phyloP scores from a whole-genome alignment of 2,113 vertebrate genomes.

The Pedionomus torquatus region DNA sequence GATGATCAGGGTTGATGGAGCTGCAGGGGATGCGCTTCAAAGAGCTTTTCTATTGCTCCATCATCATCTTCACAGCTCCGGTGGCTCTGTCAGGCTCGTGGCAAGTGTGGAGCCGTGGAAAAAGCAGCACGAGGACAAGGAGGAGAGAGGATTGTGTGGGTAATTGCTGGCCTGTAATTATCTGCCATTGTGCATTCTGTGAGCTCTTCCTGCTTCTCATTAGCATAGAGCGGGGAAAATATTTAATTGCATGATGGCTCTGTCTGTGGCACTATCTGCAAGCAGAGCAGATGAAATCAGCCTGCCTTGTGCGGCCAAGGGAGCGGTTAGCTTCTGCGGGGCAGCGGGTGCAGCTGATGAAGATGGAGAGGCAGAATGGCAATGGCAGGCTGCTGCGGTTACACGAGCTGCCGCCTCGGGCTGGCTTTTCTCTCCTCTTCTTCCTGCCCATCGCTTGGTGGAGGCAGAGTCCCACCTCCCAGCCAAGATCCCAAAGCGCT shows the following conservation, averaged over 20 bases:
- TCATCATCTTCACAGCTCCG: background rate
- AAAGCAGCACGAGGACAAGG: background rate
- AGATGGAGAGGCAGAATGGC: background rate
- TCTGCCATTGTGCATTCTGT: background rate
- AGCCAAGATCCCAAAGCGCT: background rate
- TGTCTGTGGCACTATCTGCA: background rate
- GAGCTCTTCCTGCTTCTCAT: background rate
- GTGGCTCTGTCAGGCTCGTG: background rate
- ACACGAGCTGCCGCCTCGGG: rapidly evolving
- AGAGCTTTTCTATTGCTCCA: background rate
- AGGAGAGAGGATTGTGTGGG: background rate
- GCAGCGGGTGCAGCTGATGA: background rate
- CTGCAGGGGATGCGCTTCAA: background rate
- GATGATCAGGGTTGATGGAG: background rate
- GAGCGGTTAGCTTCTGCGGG: background rate
- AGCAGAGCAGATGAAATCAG: background rate
- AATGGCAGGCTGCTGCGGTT: background rate
- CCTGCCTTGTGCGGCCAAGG: background rate
- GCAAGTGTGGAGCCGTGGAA: background rate
- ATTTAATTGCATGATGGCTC: background rate
- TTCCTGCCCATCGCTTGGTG: background rate
- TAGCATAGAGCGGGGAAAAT: background rate
- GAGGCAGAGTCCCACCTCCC: slow-evolving; percentile 20
- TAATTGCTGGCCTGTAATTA: slow-evolving; percentile 14
- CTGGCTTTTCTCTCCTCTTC: background rate